A percentile compares a stretch with the other conserved stretches of the same genome.
Evolutionary conservation across 2,888 invertebrate genomes (phyloP).

Genomic region (Agrochola litura): DNA sequence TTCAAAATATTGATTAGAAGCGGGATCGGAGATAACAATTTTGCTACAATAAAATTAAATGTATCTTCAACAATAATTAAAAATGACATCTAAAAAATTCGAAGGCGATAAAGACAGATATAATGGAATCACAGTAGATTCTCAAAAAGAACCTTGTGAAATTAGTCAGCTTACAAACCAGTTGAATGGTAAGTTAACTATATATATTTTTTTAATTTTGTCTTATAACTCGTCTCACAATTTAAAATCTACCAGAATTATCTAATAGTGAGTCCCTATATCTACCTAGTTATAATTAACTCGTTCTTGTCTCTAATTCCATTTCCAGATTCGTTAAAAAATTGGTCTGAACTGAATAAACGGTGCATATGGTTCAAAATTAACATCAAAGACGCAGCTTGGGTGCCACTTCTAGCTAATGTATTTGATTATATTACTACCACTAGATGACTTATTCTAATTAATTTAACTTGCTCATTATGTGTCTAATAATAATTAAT

Average conservation of each 20-base stretch:
- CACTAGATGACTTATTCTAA: neutral
- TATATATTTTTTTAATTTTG: neutral
- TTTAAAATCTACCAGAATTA: neutral
- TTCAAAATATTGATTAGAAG: constrained; percentile 17
- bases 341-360: constrained; percentile 92
- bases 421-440: constrained; percentile 77
- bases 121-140: constrained; percentile 94
- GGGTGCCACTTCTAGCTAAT: constrained; percentile 94
- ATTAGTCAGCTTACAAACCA: constrained; percentile 86
- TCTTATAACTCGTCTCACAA: neutral
- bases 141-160: constrained; percentile 90
- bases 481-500: neutral
- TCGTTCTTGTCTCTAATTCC: neutral
- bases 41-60: neutral
- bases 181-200: constrained; percentile 89
- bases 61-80: constrained; percentile 2
- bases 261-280: no score
- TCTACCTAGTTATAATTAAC: no score
- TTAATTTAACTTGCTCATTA: neutral
- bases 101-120: constrained; percentile 91
- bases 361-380: constrained; percentile 96
- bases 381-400: constrained; percentile 92
- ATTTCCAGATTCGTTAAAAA: constrained; percentile 92
- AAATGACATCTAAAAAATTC: constrained; percentile 73
- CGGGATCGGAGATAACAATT: neutral